Evolutionary conservation across 2,888 invertebrate species (phyloP), one percentile per base, ranked within the genome.

Genomic region (Mamestra brassicae): DNA sequence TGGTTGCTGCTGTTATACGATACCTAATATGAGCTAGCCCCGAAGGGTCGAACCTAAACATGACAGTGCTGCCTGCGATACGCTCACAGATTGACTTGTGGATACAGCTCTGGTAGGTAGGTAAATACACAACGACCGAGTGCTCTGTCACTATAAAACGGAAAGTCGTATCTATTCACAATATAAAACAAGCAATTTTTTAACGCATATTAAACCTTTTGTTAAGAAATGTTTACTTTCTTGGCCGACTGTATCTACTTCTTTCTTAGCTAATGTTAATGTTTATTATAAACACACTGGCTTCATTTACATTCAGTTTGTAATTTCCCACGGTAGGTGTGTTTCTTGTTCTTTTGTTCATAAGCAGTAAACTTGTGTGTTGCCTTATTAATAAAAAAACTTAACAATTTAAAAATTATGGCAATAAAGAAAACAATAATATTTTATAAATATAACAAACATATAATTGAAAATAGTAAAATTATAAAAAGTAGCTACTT

Each of bases 381-480:
- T 34, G 0, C 7, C 8, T 36, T 57, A 17, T 47, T 17, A 13
- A 55, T 26, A 45, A 45, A 15, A 17, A 10, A 54, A 60, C 15
- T 5, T 11, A 2, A 17, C 6, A 10, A 54, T 34, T 75, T 4
- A 15, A 38, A 67, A 52, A 67, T 38, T 34, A 58, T 3, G 52
- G 3, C 10, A 55, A 57, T 57, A 36, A 77, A 64, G 26, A 55
- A 55, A 79, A 77, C 54, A 47, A 62, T 10, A 6, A 0, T 26
- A 42, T 72, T 50, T 15, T 57, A 55, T 52, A 65, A 79, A 79
- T 57, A 54, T 58, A 62, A 73, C 11, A 66, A 78, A 74, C 50
- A 69, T 81, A 50, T 76, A 76, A 62, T 79, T 75, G 47, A 38
- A 69, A 55, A 57, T 36, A 73, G 34, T 65, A 15, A 72, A 50